These are phyloP conservation scores for Microchirus variegatus DNA, from an alignment of 2,797 vertebrate species.

Conservation along the genomic window DNA sequence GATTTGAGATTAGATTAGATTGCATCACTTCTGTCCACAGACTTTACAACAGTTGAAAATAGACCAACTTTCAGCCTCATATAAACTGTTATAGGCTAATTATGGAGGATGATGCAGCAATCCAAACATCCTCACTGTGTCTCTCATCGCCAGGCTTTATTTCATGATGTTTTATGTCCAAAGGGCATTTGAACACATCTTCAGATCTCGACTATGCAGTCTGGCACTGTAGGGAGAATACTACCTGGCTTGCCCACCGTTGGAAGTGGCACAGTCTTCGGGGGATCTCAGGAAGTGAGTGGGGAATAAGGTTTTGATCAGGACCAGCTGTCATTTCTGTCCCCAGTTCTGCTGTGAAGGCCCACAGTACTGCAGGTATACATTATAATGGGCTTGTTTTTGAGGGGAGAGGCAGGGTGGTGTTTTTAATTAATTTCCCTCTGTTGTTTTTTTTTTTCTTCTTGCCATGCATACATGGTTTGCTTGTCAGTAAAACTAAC, in stretches of 20 bases:
- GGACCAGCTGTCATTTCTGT: conserved; percentile 81
- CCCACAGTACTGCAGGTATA: conserved; percentile 16
- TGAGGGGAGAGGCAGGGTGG: conserved; percentile 33
- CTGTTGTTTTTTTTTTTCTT: conserved; percentile 30
- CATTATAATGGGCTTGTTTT: conserved; percentile 49
- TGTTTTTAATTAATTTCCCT: conserved; percentile 63
- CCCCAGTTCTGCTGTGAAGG: conserved; percentile 65
- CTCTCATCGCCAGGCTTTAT: conserved; percentile 49
- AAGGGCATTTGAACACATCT: conserved; percentile 65
- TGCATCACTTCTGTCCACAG: conserved; percentile 30
- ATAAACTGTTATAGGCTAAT: conserved; percentile 55
- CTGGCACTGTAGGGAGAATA: conserved; percentile 58
- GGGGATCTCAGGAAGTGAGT: conserved; percentile 67
- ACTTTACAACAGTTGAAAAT: conserved; percentile 67
- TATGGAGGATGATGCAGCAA: conserved; percentile 52
- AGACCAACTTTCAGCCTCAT: conserved; percentile 51
- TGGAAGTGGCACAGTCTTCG: conserved; percentile 70
- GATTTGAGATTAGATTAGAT: conserved; percentile 61
- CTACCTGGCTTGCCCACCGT: conserved; percentile 67
- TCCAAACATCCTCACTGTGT: conserved; percentile 57
- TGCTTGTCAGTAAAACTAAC: conserved; percentile 25
- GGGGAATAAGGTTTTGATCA: conserved; percentile 80
- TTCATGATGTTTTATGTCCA: conserved; percentile 60
- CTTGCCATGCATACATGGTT: conserved; percentile 33
- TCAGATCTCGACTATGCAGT: conserved; percentile 69